Base-by-base conservation (phyloP, 92 coral and sea anemone genomes). In the Heteractis magnifica region DNA sequence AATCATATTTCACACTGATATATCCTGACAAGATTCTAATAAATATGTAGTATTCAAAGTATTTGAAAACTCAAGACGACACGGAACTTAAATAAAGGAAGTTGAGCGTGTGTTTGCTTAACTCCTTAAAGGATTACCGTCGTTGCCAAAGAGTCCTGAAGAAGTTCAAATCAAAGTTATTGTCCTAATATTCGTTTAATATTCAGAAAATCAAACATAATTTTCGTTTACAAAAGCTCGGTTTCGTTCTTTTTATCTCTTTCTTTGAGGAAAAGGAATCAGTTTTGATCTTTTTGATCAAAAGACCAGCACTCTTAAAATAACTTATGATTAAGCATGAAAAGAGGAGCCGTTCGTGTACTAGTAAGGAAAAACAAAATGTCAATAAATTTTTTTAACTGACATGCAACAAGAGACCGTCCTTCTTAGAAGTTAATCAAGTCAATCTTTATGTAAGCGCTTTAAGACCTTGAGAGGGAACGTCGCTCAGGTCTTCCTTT, bases 81-180 rank as follows among this genome's bases (percentile, higher is more conserved):
- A 70, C 84, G 84, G 84, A 81, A 80, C 55, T 79, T 16, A 20
- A 81, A 52, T 6, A 44, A 68, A 81, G 84, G 84, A 81, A 81
- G 84, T 81, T 81, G 21, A 49, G 53, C 73, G 49, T 65, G 64
- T 81, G 84, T 81, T 81, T 81, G 84, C 56, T 68, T 26, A 81
- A 65, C 74, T 65, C 74, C 73, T 81, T 68, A 70, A 81, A 12
- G 77, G 84, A 81, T 81, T 81, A 81, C 65, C 76, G 77, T 70
- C 77, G 84, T 65, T 44, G 77, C 50, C 84, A 49, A 20, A 81
- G 77, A 81, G 84, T 12, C 74, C 73, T 20, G 56, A 81, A 81
- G 76, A 81, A 81, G 77, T 60, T 80, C 55, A 59, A 60, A 74
- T 74, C 78, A 51, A 49, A 49, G 55, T 74, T 8, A 74, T 74